A percentile compares a stretch with the other conserved stretches of the same genome.
These are phyloP conservation scores for Aeoliscus strigatus DNA, from an alignment of 2,797 vertebrate genomes.

Conservation along the genomic window DNA sequence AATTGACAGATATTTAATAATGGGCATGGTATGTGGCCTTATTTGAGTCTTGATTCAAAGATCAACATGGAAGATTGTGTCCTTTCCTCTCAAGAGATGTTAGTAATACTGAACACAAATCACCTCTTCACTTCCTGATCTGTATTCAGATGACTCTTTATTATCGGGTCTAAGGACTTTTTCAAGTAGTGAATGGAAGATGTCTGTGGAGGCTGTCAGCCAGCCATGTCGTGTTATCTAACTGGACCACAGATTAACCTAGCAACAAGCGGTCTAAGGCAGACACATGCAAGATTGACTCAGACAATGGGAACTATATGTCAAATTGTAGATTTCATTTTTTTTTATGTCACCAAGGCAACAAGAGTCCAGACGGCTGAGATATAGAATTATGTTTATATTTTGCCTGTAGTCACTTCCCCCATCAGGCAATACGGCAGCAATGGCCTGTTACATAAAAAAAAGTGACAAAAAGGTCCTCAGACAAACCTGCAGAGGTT, in stretches of 20 bases:
- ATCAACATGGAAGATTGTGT: no score
- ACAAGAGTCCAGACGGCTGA: slow-evolving; percentile 9
- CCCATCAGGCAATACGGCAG: slow-evolving; percentile 14
- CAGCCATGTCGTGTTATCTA: no score
- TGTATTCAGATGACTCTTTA: slow-evolving; percentile 24
- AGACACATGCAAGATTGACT: slow-evolving; percentile 33
- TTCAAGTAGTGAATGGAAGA: no score
- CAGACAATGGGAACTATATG: slow-evolving; percentile 47
- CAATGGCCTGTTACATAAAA: slow-evolving; percentile 42
- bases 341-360: slow-evolving; percentile 30
- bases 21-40: no score
- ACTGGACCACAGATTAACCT: no score
- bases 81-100: no score
- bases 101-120: no score
- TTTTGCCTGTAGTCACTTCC: slow-evolving; percentile 24
- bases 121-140: slow-evolving; percentile 23
- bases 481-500: slow-evolving; percentile 34
- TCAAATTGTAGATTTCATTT: slow-evolving; percentile 18
- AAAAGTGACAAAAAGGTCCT: slow-evolving; percentile 25
- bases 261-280: no score
- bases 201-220: no score
- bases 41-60: no score
- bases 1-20: no score
- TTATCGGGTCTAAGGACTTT: no score
- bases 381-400: slow-evolving; percentile 2